Base-by-base conservation (phyloP, 2,797 vertebrate species). In the Chelon auratus region DNA sequence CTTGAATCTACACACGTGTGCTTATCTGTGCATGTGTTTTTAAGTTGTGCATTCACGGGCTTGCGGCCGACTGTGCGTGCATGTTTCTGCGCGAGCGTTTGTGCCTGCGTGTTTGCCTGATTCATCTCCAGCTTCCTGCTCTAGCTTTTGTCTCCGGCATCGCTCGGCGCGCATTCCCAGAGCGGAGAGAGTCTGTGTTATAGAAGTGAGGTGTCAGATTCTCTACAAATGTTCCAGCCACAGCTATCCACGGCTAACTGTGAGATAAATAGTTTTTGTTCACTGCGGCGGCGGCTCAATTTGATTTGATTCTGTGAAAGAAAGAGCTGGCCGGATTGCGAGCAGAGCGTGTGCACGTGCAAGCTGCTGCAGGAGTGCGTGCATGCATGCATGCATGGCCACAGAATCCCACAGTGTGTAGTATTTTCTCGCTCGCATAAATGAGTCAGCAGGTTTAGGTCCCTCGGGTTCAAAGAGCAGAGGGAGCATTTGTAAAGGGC, bases 181-280 rank as follows among this genome's bases (percentile, higher is more conserved):
- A 55, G 64, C 37, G 33, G 43, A 15, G 61, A n/a, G 56, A 62
- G 61, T 68, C 15, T 61, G 62, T 26, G 18, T 17, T 54, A 33
- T 18, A 43, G 62, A 67, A 62, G 51, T 3, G 37, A 75, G 62
- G 70, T 77, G 81, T 83, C 83, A 80, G 67, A 81, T 77, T 82
- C 63, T 78, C 62, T 65, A 58, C 72, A 62, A 75, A 84, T 62
- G 78, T 80, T 82, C 72, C 68, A 43, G 72, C 73, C 68, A 24
- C 72, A 62, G 80, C 86, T 84, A 78, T 86, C 85, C 75, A 66
- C 65, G 42, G 68, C 75, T 83, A 79, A 83, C 69, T 68, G 66
- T 65, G 69, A 83, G 72, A 72, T 72, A 84, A 77, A 84, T 64
- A 64, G 43, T 75, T 81, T 78, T 76, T 64, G 64, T 72, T 80